Percentiles rank a stretch among this genome's conserved stretches.
These are phyloP conservation scores for Loriculus beryllinus DNA, from an alignment of 2,797 vertebrate species.

Conservation along the genomic window DNA sequence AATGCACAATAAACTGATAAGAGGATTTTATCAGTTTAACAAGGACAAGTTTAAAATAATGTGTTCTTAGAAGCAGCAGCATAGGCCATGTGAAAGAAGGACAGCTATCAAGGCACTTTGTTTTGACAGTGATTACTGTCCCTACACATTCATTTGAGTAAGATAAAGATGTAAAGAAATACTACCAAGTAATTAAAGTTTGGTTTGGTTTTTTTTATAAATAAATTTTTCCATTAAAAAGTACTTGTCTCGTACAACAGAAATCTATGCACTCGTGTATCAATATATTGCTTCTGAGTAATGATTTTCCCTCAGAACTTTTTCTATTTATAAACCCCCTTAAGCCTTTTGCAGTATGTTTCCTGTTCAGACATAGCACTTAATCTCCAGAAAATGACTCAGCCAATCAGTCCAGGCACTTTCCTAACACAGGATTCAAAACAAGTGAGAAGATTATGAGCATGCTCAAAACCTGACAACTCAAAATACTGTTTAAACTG, in stretches of 20 bases:
- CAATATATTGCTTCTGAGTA: conserved; percentile 5
- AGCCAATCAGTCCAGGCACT: conserved; percentile 37
- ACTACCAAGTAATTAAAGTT: neutral
- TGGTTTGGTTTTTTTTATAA: neutral
- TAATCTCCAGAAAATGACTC: conserved; percentile 72
- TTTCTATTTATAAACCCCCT: conserved; percentile 73
- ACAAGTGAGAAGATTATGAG: neutral
- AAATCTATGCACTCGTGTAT: neutral
- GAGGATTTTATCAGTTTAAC: neutral
- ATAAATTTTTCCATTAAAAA: neutral
- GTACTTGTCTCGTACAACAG: neutral
- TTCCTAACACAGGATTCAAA: conserved; percentile 22
- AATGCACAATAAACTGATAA: neutral
- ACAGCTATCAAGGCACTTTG: neutral
- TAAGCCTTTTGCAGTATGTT: conserved; percentile 72
- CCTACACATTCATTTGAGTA: neutral
- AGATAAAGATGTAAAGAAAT: neutral
- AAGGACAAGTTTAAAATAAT: neutral
- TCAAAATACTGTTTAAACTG: neutral
- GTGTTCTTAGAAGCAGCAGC: neutral
- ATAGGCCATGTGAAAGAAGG: neutral
- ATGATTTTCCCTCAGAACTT: conserved; percentile 48
- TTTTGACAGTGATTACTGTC: neutral
- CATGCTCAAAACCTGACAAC: neutral
- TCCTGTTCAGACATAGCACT: conserved; percentile 73